These are phyloP conservation scores for Picus viridis DNA, from an alignment of 2,797 vertebrate genomes.

Conservation along the genomic window DNA sequence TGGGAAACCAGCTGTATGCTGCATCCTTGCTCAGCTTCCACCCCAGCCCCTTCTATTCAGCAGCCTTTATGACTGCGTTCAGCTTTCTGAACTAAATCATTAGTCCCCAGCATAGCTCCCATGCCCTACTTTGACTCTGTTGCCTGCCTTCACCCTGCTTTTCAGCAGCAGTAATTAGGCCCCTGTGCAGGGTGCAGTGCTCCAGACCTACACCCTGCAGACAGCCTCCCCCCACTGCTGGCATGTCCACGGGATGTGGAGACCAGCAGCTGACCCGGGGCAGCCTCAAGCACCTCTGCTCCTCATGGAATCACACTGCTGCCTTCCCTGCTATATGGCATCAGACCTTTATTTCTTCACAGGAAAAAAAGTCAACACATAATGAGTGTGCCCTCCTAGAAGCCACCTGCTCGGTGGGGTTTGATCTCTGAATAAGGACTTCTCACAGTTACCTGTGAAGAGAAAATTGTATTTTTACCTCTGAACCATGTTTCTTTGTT, in stretches of 20 bases:
- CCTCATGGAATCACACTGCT: accelerated
- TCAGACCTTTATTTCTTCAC: background rate
- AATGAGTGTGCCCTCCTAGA: background rate
- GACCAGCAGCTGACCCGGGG: background rate
- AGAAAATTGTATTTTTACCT: conserved; percentile 5
- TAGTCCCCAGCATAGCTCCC: background rate
- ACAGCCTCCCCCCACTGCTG: background rate
- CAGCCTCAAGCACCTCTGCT: background rate
- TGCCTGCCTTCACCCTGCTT: background rate
- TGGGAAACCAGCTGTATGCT: background rate
- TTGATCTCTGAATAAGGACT: background rate
- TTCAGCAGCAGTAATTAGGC: background rate
- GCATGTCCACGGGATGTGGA: accelerated
- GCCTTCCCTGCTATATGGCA: accelerated
- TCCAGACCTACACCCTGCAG: accelerated
- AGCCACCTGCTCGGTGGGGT: background rate
- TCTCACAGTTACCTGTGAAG: background rate
- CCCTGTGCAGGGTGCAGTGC: background rate
- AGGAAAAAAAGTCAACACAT: background rate
- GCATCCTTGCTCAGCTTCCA: background rate
- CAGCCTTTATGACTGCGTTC: background rate
- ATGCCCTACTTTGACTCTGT: background rate
- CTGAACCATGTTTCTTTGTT: background rate
- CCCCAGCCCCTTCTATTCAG: background rate
- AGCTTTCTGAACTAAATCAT: background rate